phyloP scores from a whole-genome alignment of 2,113 vertebrate genomes.

The Phycodurus eques region DNA sequence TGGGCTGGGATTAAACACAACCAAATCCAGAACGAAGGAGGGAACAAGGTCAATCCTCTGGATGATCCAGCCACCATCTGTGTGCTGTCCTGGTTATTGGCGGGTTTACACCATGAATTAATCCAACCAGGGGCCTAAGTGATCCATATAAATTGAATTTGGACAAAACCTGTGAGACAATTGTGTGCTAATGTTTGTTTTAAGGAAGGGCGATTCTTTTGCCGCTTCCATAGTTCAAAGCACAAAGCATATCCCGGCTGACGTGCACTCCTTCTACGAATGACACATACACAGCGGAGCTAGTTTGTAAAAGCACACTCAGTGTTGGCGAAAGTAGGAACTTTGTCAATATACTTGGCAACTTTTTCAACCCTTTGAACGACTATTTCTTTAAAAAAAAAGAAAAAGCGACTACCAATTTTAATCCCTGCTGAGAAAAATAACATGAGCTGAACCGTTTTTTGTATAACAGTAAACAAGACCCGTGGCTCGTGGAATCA shows the following conservation, averaged over 20 bases:
- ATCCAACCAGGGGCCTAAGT: conserved; percentile 23
- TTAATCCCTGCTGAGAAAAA: no score
- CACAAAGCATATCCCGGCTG: background rate
- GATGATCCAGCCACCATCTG: conserved; percentile 61
- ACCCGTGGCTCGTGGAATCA: no score
- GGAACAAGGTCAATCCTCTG: conserved; percentile 65
- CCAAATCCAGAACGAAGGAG: conserved; percentile 58
- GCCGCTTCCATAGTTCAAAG: background rate
- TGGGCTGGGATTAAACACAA: conserved; percentile 51
- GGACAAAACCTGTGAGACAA: conserved; percentile 3
- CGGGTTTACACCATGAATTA: conserved; percentile 40
- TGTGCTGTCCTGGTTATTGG: conserved; percentile 48
- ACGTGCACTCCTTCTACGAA: no score
- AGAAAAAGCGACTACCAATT: no score
- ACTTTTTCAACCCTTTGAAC: no score
- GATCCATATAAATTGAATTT: conserved; percentile 17
- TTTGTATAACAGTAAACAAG: no score
- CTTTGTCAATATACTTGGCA: no score
- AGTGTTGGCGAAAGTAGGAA: no score
- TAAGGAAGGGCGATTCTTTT: background rate
- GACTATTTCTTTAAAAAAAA: no score
- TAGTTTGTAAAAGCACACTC: no score
- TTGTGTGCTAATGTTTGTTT: background rate
- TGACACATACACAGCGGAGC: no score
- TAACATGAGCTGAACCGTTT: no score